Base-by-base conservation (phyloP, 2,888 invertebrate species). In the Melolontha melolontha region DNA sequence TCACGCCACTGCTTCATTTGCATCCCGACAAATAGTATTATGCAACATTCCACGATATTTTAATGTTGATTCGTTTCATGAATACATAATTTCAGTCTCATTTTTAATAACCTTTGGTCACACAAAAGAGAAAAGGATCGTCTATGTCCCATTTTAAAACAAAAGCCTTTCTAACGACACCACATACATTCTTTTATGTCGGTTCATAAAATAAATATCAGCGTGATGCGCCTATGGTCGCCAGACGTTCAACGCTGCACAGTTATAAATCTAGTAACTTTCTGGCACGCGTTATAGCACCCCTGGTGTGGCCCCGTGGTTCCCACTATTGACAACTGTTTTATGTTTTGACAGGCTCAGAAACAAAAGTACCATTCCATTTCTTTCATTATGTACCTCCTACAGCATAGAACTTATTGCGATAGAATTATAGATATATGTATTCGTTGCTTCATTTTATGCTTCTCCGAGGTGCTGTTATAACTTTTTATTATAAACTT, bases 271-370 rank as follows among this genome's bases (percentile, higher is more conserved):
- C 75, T 74, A 73, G 73, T 70, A 73, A 72, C 72, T 74, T 77
- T 75, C 75, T 75, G 76, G 77, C 76, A 77, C 76, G 77, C 75
- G 75, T 77, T 77, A 76, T 73, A 69, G 77, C 74, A 75, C 74
- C 72, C 76, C 76, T 71, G 73, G 74, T 68, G 75, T 40, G 75
- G 67, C 71, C 71, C 73, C 66, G 72, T 68, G 68, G 72, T 72
- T 59, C 71, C 70, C 70, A 70, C 72, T 74, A 77, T 78, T 77
- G 77, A 78, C 77, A 78, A 78, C 77, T 78, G 75, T 77, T 78
- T 79, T 77, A 78, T 79, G 77, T 77, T 78, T 77, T 77, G 78
- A 79, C 79, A 78, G 78, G 17, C 27, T 73, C 75, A 72, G 73
- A 75, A 77, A 77, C 76, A 77, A 77, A 76, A 76, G 75, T 75